Conservation (phyloP, 2,113 vertebrate species). For the Sturnira hondurensis region DNA sequence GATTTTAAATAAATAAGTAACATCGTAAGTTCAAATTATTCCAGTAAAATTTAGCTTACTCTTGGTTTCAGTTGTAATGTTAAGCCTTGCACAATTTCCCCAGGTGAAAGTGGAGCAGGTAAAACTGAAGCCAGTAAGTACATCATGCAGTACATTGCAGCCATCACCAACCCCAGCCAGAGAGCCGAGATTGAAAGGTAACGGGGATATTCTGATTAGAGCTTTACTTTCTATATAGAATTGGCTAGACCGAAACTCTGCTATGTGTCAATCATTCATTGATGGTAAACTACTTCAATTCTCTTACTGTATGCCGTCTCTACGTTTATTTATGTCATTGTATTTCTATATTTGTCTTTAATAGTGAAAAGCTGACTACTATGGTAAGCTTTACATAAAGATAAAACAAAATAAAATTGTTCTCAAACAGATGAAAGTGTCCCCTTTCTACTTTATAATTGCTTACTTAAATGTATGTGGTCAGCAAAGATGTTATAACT, state of each 20-base stretch:
- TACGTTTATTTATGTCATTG: neutral
- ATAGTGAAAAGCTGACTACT: neutral
- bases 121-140: constrained; percentile 99
- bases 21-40: neutral
- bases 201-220: constrained; percentile 33
- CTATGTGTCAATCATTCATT: neutral
- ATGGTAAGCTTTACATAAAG: neutral
- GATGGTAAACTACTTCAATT: neutral
- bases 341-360: neutral
- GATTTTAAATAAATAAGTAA: constrained; percentile 3
- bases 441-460: neutral
- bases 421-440: neutral
- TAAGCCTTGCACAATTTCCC: neutral
- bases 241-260: neutral
- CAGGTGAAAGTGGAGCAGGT: constrained; percentile 98
- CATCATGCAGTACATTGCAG: constrained; percentile 99
- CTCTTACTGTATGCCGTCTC: neutral
- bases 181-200: constrained; percentile 97
- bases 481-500: neutral
- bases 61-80: neutral
- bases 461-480: neutral
- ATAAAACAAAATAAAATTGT: neutral
- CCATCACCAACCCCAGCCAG: constrained; percentile 97
- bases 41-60: neutral
- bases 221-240: neutral